phyloP scores from a whole-genome alignment of 2,888 invertebrate genomes.

The Balanococcus diminutus region DNA sequence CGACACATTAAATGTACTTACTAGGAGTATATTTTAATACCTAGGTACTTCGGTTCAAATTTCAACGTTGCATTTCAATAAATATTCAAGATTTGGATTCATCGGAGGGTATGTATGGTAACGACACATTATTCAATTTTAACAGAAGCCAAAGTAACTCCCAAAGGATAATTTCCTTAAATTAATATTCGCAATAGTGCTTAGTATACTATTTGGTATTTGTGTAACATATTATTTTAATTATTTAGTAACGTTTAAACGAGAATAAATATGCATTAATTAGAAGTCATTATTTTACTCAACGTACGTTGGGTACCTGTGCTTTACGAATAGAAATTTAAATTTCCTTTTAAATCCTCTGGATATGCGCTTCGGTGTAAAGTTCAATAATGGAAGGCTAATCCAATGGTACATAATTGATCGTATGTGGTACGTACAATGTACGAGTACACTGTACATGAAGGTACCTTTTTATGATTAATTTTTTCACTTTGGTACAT shows the following conservation, averaged over 20 bases:
- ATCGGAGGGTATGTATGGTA: not conserved
- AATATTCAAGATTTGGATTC: slow-evolving; percentile 17
- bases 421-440: too few relatives aligned
- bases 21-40: not conserved
- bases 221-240: slow-evolving; percentile 22
- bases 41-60: not conserved
- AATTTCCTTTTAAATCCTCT: slow-evolving; percentile 11
- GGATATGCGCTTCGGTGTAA: not conserved
- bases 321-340: not conserved
- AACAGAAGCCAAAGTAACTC: not conserved
- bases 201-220: not conserved
- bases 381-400: not conserved
- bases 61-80: not conserved
- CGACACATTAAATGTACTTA: not conserved
- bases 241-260: slow-evolving; percentile 20
- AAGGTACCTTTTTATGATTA: too few relatives aligned
- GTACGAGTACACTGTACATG: too few relatives aligned
- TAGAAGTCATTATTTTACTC: slow-evolving; percentile 5
- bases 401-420: too few relatives aligned
- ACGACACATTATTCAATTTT: slow-evolving; percentile 25
- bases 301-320: not conserved
- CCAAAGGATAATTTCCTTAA: not conserved
- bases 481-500: too few relatives aligned
- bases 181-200: slow-evolving; percentile 11
- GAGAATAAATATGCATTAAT: slow-evolving; percentile 29